A percentile compares a stretch with the other conserved stretches of the same genome.
These are phyloP conservation scores for Tringa solitaria DNA, from an alignment of 2,113 vertebrate genomes.

Conservation along the genomic window DNA sequence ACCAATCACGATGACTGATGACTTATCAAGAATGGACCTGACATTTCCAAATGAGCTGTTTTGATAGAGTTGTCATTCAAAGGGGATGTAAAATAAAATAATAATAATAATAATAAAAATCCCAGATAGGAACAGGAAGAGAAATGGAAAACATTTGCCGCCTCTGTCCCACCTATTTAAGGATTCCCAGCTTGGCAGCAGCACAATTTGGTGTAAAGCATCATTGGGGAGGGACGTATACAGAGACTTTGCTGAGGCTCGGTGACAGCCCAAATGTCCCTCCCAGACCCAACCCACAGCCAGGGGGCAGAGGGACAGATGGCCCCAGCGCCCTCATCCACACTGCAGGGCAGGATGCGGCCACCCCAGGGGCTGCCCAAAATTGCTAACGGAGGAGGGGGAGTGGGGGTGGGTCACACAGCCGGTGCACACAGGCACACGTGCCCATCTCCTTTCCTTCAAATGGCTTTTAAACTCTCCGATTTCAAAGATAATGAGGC, in stretches of 20 bases:
- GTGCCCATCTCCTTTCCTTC: background rate
- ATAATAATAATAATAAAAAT: background rate
- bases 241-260: background rate
- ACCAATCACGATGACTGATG: constrained; percentile 56
- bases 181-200: background rate
- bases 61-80: constrained; percentile 71
- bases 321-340: background rate
- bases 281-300: background rate
- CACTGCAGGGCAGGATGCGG: background rate
- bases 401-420: background rate
- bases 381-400: background rate
- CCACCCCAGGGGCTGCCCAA: fast-evolving
- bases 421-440: fast-evolving
- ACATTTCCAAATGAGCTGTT: constrained; percentile 71
- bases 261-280: background rate
- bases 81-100: background rate
- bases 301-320: background rate
- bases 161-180: constrained; percentile 31
- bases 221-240: fast-evolving
- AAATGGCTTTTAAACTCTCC: background rate
- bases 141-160: background rate
- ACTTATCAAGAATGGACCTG: constrained; percentile 65
- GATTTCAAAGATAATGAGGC: background rate
- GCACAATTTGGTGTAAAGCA: background rate
- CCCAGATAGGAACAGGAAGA: constrained; percentile 13